Evolutionary conservation across 2,888 invertebrate species (phyloP).

Genomic region (Lithophane socia): DNA sequence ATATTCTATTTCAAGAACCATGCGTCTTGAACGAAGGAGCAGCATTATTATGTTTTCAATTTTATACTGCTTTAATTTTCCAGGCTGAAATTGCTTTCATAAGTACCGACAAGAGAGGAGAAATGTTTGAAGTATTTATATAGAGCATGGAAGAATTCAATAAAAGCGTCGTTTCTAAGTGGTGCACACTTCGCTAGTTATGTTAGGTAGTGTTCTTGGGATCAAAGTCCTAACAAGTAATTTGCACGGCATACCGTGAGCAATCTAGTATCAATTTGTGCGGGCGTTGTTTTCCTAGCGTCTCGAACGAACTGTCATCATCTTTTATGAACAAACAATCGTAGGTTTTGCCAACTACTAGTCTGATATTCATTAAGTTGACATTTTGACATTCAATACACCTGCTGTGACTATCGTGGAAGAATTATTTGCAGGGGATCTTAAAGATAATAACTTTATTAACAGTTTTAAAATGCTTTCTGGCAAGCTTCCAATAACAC

Average conservation of each 20-base stretch:
- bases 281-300: slow-evolving; percentile 36
- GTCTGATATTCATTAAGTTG: slow-evolving; percentile 31
- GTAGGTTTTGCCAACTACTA: slow-evolving; percentile 43
- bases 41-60: slow-evolving; percentile 17
- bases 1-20: not conserved
- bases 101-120: slow-evolving; percentile 14
- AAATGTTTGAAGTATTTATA: slow-evolving; percentile 11
- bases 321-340: slow-evolving; percentile 41
- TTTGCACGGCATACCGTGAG: slow-evolving; percentile 40
- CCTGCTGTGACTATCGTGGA: slow-evolving; percentile 12
- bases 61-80: slow-evolving; percentile 6
- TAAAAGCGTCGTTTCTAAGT: slow-evolving; percentile 25
- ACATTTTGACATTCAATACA: slow-evolving; percentile 50
- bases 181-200: slow-evolving; percentile 2
- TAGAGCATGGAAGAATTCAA: slow-evolving; percentile 35
- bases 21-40: slow-evolving; percentile 25
- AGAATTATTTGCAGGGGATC: not conserved
- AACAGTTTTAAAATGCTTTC: slow-evolving; percentile 3
- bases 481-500: slow-evolving; percentile 18
- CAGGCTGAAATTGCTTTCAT: slow-evolving; percentile 34
- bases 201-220: not conserved
- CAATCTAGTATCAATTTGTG: slow-evolving; percentile 43
- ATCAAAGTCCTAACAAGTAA: slow-evolving; percentile 43
- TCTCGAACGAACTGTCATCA: slow-evolving; percentile 20
- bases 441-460: not conserved